phyloP scores from a whole-genome alignment of 2,113 vertebrate species.

The Triplophysa dalaica region DNA sequence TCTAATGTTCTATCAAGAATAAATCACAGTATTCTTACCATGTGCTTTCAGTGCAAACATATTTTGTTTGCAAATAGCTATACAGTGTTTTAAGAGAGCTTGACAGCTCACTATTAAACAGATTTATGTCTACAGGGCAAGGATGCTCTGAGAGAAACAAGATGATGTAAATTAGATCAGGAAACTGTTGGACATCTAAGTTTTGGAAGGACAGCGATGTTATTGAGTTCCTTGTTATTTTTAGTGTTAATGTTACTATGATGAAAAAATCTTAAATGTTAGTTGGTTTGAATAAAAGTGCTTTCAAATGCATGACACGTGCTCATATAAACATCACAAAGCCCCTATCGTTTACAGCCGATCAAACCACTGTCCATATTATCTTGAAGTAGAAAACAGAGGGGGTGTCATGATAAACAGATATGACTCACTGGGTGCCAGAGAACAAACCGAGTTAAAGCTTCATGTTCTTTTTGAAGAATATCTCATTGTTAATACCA shows the following conservation, averaged over 20 bases:
- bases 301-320: not conserved
- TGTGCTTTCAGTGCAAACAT: not conserved
- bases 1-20: not conserved
- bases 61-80: constrained; percentile 8
- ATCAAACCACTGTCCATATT: constrained; percentile 38
- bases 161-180: constrained; percentile 7
- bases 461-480: constrained; percentile 26
- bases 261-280: too few species aligned
- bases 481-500: constrained; percentile 19
- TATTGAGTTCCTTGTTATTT: too few species aligned
- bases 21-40: not conserved
- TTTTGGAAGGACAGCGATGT: too few species aligned
- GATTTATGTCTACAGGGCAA: constrained; percentile 27
- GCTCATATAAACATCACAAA: not conserved
- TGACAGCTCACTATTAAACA: constrained; percentile 17
- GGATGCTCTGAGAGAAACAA: not conserved
- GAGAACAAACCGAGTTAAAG: constrained; percentile 13
- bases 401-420: constrained; percentile 25
- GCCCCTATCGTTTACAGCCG: not conserved
- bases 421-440: constrained; percentile 33
- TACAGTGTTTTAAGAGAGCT: constrained; percentile 1
- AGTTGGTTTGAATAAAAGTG: not conserved
- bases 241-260: too few species aligned
- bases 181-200: not conserved
- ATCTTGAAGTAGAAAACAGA: constrained; percentile 14